Base-by-base conservation (phyloP, 2,797 vertebrate species). In the Schizothorax lantsangensis region DNA sequence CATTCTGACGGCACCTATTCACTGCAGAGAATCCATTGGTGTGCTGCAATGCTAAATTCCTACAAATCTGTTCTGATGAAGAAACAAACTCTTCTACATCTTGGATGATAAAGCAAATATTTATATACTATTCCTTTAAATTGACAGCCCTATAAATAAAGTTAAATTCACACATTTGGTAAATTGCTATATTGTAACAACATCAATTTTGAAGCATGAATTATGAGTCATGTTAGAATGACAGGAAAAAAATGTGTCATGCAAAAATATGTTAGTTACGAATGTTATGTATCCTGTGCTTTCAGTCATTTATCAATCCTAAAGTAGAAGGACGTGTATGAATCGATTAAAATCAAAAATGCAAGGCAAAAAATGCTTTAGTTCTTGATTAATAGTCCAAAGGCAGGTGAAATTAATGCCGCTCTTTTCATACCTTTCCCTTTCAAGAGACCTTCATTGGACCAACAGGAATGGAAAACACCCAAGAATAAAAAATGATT, bases 391-490 rank as follows among this genome's bases (percentile, higher is more conserved):
- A 80, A 73, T 82, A 80, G 40, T 84, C 49, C 71, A 66, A 83
- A 86, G 81, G 71, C 66, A 62, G 62, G 15, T 38, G 26, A 43
- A 84, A 64, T 54, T 40, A 84, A 45, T 74, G 21, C 72, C 88
- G n/a, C 36, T 88, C 78, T 89, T 91, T 88, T 94, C 95, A 94
- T 96, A 95, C 95, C 95, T 96, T 95, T 95, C 92, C 95, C 94
- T 96, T 95, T 95, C 92, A 90, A 94, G 93, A 95, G 94, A 96
- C 93, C 95, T 96, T 93, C 89, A 91, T 91, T 92, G 92, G 93
- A 92, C 92, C 92, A 94, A 93, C 93, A 91, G 92, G 92, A 87
- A 91, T 91, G 89, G 89, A 73, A 89, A 91, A 92, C 86, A 89
- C 77, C 83, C 81, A 73, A 90, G 88, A 95, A 91, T 91, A 94